A percentile compares a stretch with the other conserved stretches of the same genome.
Conservation (phyloP, 2,888 invertebrate species). For the Antitype chi region DNA sequence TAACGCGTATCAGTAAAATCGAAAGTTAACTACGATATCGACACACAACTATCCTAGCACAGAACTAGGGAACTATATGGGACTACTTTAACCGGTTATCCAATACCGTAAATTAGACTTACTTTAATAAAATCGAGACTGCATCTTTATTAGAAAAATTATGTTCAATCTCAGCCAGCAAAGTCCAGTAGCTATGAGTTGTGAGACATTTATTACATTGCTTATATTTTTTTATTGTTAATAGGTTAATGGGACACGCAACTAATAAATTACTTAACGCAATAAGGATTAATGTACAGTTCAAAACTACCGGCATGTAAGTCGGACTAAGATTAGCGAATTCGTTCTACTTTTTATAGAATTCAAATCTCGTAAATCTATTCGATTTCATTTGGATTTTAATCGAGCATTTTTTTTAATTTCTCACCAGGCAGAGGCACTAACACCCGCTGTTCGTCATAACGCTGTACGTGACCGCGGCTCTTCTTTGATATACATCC, state of each 20-base stretch:
- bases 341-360: conserved; percentile 73
- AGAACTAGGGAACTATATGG: conserved; percentile 29
- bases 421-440: conserved; percentile 76
- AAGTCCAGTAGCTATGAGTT: conserved; percentile 68
- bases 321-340: conserved; percentile 72
- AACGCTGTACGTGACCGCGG: conserved; percentile 89
- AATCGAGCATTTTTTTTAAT: conserved; percentile 79
- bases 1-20: conserved; percentile 57
- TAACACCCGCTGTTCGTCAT: conserved; percentile 87
- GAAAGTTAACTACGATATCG: conserved; percentile 60
- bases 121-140: conserved; percentile 53
- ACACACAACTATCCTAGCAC: conserved; percentile 21
- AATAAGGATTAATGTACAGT: conserved; percentile 67
- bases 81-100: conserved; percentile 34
- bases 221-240: conserved; percentile 68
- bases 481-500: conserved; percentile 84
- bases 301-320: conserved; percentile 54
- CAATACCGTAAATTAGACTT: conserved; percentile 46
- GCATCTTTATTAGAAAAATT: conserved; percentile 64
- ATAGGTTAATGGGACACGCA: conserved; percentile 69
- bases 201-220: conserved; percentile 67
- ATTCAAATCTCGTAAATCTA: conserved; percentile 72
- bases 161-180: conserved; percentile 55
- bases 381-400: conserved; percentile 78
- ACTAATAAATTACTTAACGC: conserved; percentile 67